Conservation (phyloP, 1,140 invertebrate species). For the Bombus superbus region DNA sequence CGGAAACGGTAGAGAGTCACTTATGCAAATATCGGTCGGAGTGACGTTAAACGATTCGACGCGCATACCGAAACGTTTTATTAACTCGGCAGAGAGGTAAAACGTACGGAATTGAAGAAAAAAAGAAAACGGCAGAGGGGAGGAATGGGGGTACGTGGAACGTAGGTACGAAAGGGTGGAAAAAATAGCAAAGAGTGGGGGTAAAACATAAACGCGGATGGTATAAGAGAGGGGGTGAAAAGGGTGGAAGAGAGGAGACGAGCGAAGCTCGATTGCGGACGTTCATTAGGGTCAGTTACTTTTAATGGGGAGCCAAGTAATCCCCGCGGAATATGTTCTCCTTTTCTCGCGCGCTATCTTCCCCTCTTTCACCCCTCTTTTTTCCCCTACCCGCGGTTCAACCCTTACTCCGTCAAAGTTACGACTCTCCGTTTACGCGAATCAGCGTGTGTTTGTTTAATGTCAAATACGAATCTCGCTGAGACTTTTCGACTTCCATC, state of each 20-base stretch:
- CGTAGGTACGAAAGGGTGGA: no score
- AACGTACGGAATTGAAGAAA: no score
- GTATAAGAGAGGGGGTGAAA: no score
- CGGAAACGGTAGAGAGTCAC: slow-evolving; percentile 28
- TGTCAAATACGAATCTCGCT: neutral
- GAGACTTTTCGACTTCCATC: neutral
- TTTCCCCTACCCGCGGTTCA: no score
- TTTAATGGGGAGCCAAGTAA: slow-evolving; percentile 13
- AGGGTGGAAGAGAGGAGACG: neutral
- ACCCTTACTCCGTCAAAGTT: no score
- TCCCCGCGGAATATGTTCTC: neutral
- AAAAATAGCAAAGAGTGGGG: neutral
- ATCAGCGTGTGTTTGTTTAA: neutral
- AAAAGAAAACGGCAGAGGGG: no score
- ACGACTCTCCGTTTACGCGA: neutral
- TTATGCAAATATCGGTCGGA: slow-evolving; percentile 28
- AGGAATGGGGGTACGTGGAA: no score
- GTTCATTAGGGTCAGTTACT: slow-evolving; percentile 29
- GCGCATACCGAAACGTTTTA: slow-evolving; percentile 32
- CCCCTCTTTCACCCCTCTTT: neutral
- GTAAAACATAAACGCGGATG: neutral
- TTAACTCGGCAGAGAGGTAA: neutral
- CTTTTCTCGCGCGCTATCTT: no score
- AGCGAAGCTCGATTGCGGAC: slow-evolving; percentile 7
- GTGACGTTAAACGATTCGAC: slow-evolving; percentile 35